These are phyloP conservation scores for Nyctibius bracteatus DNA, from an alignment of 2,113 vertebrate genomes.

Conservation along the genomic window DNA sequence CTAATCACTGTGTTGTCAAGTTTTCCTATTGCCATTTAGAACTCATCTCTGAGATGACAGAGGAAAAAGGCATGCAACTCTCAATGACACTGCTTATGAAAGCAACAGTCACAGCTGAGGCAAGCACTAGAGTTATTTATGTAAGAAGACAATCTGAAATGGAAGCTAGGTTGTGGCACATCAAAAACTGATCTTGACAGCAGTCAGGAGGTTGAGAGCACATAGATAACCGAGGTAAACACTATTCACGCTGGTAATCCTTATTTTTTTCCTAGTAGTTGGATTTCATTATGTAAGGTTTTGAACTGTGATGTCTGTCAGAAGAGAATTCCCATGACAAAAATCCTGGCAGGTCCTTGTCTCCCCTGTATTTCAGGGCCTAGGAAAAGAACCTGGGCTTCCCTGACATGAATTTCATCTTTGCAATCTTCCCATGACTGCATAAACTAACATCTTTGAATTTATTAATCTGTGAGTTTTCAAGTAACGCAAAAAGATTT, in stretches of 20 bases:
- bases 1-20: neutral
- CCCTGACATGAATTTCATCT: neutral
- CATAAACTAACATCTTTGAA: neutral
- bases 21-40: neutral
- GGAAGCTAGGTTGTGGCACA: neutral
- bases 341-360: neutral
- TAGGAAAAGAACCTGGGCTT: neutral
- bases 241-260: neutral
- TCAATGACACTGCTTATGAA: neutral
- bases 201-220: neutral
- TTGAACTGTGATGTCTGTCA: neutral
- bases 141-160: neutral
- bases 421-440: neutral
- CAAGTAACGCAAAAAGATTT: conserved; percentile 44
- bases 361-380: neutral
- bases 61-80: neutral
- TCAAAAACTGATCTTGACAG: neutral
- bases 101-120: neutral
- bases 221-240: neutral
- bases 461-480: neutral
- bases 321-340: neutral
- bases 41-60: neutral
- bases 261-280: neutral
- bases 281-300: neutral
- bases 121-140: neutral